Evolutionary conservation across 2,113 vertebrate species (phyloP), one percentile per base, ranked within the genome.

Genomic region (Lichenostomus cassidix): DNA sequence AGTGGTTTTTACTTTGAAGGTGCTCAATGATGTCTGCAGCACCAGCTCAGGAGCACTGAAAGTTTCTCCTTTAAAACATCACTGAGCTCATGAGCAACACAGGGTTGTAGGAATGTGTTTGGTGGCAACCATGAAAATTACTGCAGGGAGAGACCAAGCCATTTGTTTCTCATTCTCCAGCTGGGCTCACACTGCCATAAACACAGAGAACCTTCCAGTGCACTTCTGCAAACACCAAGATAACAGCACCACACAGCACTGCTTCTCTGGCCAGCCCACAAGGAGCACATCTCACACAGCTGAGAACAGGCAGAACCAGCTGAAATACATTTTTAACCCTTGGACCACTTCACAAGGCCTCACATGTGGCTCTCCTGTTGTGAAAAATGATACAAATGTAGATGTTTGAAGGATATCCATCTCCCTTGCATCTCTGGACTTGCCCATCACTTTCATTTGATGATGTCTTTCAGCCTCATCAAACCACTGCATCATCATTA

Each of bases 401-500:
- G 37, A 29, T 52, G 25, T 75, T 68, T 92, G 91, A 90, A 90
- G 59, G 78, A 78, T 73, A 78, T 42, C 25, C 29, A 47, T 60
- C 47, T 82, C 55, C 67, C 52, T 52, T 42, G 29, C 78, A 77
- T n/a, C 44, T 88, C 75, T 65, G 52, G 90, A 35, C 76, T 92
- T 68, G 71, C 64, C 84, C 47, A 63, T 33, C 6, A 1, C 79
- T 86, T 92, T 81, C 59, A 88, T 73, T 70, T 78, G 68, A 44
- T 41, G n/a, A 70, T 49, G 75, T 59, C 71, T 81, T 80, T 60
- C 14, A 55, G 52, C 33, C 82, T 83, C 63, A 81, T 83, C 71
- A 86, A 92, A 86, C 33, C 63, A 63, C 63, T 95, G 83, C 12
- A 50, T 87, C 78, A 91, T 59, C 82, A 50, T 89, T 80, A 91